Base-by-base conservation (phyloP, 2,797 vertebrate genomes). In the Cyclopterus lumpus region DNA sequence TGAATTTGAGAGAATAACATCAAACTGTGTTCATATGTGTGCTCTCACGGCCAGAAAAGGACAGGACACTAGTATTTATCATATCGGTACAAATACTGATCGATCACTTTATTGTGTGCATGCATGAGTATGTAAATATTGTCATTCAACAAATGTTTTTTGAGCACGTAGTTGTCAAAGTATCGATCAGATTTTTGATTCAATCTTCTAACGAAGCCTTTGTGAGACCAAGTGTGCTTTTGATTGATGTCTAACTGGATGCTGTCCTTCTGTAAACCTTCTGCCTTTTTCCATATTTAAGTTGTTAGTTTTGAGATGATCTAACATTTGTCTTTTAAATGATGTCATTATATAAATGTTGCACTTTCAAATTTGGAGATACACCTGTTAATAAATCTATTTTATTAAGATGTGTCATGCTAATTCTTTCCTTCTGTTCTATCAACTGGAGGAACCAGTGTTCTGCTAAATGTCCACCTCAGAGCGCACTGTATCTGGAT, bases 301-400 rank as follows among this genome's bases (percentile, higher is more conserved):
- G 61, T 66, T 79, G 10, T 59, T n/a, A 3, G 6, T 67, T 65
- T 69, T 70, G 26, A 68, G 60, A 69, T 80, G 48, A 67, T 82
- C 51, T 74, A 64, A 76, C 42, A 4, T 12, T 4, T 79, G 71
- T 67, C 40, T 60, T 87, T 67, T 67, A 67, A 81, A 76, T 64
- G 28, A 8, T 73, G 62, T 82, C 57, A 34, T 67, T 65, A 67
- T 70, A 59, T 73, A 44, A 67, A 75, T 72, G 71, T 79, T 82
- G 18, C 81, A 89, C 79, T 77, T 80, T 84, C 70, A 67, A 80
- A 86, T 73, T 77, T 69, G 61, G 49, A 82, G 42, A 79, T 72
- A 46, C 54, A 80, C 42, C 28, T 82, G 48, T 62, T 61, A 85
- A 90, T 90, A 89, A 90, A 90, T 87, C 40, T 86, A 88, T 89